Conservation (phyloP, 2,113 vertebrate genomes). For the Pseudopipra pipra region DNA sequence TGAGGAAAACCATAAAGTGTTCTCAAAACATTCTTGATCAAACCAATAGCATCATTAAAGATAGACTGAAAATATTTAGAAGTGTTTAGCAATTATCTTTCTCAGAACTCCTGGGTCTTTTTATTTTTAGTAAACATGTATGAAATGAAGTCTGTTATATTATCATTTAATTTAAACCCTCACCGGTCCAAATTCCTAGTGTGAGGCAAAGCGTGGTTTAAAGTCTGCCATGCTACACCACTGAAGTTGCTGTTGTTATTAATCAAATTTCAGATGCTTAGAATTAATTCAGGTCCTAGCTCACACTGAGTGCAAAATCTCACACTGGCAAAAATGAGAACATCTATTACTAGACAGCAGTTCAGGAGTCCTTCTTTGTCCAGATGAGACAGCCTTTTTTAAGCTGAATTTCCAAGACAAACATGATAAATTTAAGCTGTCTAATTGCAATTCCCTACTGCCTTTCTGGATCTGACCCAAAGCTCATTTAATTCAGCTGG, state of each 20-base stretch:
- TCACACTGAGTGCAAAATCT: not conserved
- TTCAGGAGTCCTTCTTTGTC: not conserved
- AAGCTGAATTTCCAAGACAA: conserved; percentile 12
- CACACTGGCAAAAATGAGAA: not conserved
- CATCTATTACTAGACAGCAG: not conserved
- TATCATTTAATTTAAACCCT: not conserved
- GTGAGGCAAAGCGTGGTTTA: not conserved
- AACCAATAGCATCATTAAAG: not conserved
- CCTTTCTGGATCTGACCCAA: conserved; percentile 6
- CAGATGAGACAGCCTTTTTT: not conserved
- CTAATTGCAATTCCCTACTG: conserved; percentile 25
- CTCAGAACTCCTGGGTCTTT: not conserved
- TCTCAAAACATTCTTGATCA: not conserved
- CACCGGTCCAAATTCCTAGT: not conserved
- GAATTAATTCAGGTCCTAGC: not conserved
- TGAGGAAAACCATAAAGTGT: not conserved
- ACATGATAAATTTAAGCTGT: conserved; percentile 8
- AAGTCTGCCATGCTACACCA: not conserved
- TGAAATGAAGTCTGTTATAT: not conserved
- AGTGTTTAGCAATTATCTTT: not conserved
- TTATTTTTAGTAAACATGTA: not conserved
- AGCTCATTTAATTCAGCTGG: conserved; percentile 9
- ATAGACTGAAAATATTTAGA: not conserved
- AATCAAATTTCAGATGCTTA: not conserved
- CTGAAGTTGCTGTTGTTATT: not conserved